These are phyloP conservation scores for Silvanus unidentatus DNA, from an alignment of 2,888 invertebrate genomes.

Conservation along the genomic window DNA sequence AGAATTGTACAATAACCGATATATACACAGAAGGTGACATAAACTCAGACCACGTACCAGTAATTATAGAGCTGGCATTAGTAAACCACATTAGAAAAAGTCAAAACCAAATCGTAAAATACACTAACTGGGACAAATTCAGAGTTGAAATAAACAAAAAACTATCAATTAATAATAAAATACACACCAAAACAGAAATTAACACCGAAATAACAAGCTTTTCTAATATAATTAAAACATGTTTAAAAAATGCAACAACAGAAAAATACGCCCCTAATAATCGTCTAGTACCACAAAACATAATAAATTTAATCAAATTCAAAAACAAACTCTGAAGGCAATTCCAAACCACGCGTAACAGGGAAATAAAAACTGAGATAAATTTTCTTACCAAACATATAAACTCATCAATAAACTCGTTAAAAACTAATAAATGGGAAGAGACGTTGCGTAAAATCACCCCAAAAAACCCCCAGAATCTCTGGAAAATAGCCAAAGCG, in stretches of 20 bases:
- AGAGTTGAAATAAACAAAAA: neutral
- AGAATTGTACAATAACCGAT: neutral
- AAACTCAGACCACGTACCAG: neutral
- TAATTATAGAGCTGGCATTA: no score
- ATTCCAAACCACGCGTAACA: neutral
- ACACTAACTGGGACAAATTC: neutral
- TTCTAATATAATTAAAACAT: neutral
- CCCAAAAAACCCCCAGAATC: neutral
- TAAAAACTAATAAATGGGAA: neutral
- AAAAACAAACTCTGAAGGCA: constrained; percentile 1
- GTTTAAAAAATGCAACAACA: neutral
- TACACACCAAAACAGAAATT: neutral
- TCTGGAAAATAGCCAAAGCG: constrained; percentile 5
- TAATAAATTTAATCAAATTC: neutral
- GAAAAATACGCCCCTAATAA: neutral
- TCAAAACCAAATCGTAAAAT: neutral
- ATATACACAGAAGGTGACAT: no score
- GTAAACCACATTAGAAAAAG: no score
- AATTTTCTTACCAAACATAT: neutral
- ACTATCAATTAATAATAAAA: neutral
- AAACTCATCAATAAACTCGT: neutral
- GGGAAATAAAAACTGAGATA: neutral
- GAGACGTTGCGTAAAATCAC: neutral
- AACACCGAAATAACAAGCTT: neutral
- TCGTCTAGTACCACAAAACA: neutral